Percentiles rank a stretch among this genome's conserved stretches.
Conservation (phyloP, 2,113 vertebrate genomes). For the Phrynosoma platyrhinos region DNA sequence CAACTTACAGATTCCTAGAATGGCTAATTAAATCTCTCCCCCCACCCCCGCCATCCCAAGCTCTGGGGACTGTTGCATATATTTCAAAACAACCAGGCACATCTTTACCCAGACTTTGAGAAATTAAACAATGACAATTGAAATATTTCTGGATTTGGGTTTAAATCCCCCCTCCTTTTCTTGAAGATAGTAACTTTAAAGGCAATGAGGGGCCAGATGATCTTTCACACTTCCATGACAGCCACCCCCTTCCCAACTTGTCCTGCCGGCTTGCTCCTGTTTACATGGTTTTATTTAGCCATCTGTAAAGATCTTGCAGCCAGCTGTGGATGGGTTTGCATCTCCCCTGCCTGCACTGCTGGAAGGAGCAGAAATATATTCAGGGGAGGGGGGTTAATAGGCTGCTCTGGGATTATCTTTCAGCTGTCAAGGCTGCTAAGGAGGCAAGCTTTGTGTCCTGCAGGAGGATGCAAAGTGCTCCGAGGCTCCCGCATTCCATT, state of each 20-base stretch:
- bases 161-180: too few relatives aligned
- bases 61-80: too few relatives aligned
- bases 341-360: slow-evolving; percentile 15
- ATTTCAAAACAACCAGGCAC: too few relatives aligned
- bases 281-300: slow-evolving; percentile 13
- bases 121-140: too few relatives aligned
- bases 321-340: slow-evolving; percentile 26
- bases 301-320: slow-evolving; percentile 24
- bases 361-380: background rate
- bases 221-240: background rate
- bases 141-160: too few relatives aligned
- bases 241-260: background rate
- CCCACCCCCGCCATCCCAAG: too few relatives aligned
- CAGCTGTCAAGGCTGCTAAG: slow-evolving; percentile 21
- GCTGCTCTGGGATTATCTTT: slow-evolving; percentile 30
- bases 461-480: slow-evolving; percentile 18
- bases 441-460: background rate
- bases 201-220: too few relatives aligned
- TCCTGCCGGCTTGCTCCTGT: background rate
- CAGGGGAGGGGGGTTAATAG: slow-evolving; percentile 7
- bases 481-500: slow-evolving; percentile 29
- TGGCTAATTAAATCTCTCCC: too few relatives aligned
- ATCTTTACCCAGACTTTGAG: too few relatives aligned
- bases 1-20: too few relatives aligned
- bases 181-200: too few relatives aligned